These are phyloP conservation scores for Phaedon cochleariae DNA, from an alignment of 2,888 invertebrate species.

Conservation along the genomic window DNA sequence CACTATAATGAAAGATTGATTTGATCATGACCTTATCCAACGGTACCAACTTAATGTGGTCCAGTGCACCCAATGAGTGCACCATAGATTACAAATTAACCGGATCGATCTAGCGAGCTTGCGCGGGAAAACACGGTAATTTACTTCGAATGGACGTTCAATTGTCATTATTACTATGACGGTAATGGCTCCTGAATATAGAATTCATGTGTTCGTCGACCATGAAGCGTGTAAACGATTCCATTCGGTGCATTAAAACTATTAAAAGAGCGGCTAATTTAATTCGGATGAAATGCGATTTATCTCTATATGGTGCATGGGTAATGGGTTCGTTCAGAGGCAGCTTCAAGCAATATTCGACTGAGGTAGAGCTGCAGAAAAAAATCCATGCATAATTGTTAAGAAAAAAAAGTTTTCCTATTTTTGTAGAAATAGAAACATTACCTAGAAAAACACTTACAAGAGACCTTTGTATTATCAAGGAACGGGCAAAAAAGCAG, in stretches of 20 bases:
- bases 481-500: too few species aligned
- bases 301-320: not conserved
- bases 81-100: constrained; percentile 1
- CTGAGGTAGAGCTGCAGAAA: too few species aligned
- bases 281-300: not conserved
- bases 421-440: too few species aligned
- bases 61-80: not conserved
- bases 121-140: constrained; percentile 12
- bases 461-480: too few species aligned
- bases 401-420: too few species aligned
- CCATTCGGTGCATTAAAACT: constrained; percentile 24
- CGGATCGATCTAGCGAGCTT: constrained; percentile 13
- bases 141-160: constrained; percentile 21
- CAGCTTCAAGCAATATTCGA: not conserved
- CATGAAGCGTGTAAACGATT: constrained; percentile 39
- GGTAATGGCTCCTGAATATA: constrained; percentile 23
- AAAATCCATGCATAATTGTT: too few species aligned
- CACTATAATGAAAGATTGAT: too few species aligned
- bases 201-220: constrained; percentile 29
- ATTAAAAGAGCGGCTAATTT: not conserved
- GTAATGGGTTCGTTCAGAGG: not conserved
- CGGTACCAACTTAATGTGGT: not conserved
- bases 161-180: constrained; percentile 35
- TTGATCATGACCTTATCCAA: too few species aligned
- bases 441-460: too few species aligned